Percentiles rank a stretch among this genome's conserved stretches.
phyloP scores from a whole-genome alignment of 2,113 vertebrate genomes.

The Phylloscopus whistleri region DNA sequence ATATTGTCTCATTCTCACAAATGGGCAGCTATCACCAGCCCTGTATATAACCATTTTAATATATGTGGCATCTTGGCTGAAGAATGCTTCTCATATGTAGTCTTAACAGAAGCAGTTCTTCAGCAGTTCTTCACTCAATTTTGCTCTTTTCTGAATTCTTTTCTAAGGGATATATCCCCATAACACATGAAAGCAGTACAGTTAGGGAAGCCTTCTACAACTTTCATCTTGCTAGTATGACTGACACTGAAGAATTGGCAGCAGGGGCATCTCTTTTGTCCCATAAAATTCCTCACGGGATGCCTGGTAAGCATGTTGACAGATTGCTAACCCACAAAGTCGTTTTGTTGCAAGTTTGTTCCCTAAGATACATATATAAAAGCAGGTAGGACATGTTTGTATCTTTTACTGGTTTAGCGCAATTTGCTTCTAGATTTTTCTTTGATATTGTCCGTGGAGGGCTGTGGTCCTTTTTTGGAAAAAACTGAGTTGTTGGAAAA shows the following conservation, averaged over 20 bases:
- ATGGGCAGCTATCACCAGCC: background rate
- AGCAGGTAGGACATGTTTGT: background rate
- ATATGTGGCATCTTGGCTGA: background rate
- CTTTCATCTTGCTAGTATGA: background rate
- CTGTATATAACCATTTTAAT: background rate
- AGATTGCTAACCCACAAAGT: background rate
- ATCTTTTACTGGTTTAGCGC: background rate
- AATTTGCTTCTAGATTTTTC: background rate
- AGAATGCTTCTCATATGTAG: background rate
- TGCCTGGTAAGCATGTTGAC: background rate
- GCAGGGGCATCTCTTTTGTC: background rate
- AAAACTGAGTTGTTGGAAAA: background rate
- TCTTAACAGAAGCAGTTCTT: background rate
- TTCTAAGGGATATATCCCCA: background rate
- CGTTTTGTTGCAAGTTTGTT: background rate
- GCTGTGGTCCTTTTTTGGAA: background rate
- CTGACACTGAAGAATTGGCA: background rate
- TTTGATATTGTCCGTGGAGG: background rate
- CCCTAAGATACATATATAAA: background rate
- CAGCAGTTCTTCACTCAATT: background rate
- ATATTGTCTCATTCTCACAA: constrained; percentile 13
- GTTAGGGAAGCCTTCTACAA: background rate
- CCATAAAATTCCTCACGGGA: background rate
- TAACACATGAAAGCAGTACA: background rate
- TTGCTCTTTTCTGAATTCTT: background rate